Percentiles rank a stretch among this genome's conserved stretches.
These are phyloP conservation scores for Parapsyche elsis DNA, from an alignment of 1,140 invertebrate genomes.

Conservation along the genomic window DNA sequence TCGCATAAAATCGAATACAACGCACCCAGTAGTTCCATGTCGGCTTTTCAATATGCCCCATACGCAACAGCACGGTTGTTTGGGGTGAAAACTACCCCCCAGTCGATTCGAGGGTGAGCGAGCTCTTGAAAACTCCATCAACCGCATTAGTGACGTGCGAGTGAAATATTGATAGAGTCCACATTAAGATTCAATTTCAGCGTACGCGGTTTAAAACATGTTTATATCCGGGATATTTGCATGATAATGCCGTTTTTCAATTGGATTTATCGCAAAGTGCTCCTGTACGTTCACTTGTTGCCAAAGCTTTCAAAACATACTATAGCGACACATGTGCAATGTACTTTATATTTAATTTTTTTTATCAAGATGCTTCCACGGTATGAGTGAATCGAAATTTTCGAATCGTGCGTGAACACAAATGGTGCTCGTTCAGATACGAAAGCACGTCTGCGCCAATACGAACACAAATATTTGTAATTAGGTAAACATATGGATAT, in stretches of 20 bases:
- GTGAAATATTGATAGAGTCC: slow-evolving; percentile 20
- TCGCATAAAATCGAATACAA: slow-evolving; percentile 48
- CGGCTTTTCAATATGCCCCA: slow-evolving; percentile 42
- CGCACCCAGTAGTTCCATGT: slow-evolving; percentile 6
- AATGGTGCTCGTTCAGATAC: background rate
- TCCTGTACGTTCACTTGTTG: background rate
- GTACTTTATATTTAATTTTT: no score
- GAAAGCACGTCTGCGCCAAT: background rate
- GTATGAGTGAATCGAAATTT: background rate
- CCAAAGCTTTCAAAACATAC: no score
- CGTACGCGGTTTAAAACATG: background rate
- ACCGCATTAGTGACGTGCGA: slow-evolving; percentile 30
- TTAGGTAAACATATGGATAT: slow-evolving; percentile 13
- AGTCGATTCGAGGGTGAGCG: background rate
- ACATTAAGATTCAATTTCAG: slow-evolving; percentile 18
- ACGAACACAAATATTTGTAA: slow-evolving; percentile 14
- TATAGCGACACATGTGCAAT: no score
- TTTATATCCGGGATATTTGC: background rate
- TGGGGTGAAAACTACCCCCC: slow-evolving; percentile 16
- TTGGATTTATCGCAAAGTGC: background rate
- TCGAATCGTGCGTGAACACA: background rate
- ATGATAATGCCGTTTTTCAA: no score
- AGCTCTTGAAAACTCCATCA: background rate
- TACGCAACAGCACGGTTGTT: slow-evolving; percentile 3
- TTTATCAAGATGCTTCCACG: no score